Evolutionary conservation across 2,113 vertebrate genomes (phyloP).

Genomic region (Notothenia rossii): DNA sequence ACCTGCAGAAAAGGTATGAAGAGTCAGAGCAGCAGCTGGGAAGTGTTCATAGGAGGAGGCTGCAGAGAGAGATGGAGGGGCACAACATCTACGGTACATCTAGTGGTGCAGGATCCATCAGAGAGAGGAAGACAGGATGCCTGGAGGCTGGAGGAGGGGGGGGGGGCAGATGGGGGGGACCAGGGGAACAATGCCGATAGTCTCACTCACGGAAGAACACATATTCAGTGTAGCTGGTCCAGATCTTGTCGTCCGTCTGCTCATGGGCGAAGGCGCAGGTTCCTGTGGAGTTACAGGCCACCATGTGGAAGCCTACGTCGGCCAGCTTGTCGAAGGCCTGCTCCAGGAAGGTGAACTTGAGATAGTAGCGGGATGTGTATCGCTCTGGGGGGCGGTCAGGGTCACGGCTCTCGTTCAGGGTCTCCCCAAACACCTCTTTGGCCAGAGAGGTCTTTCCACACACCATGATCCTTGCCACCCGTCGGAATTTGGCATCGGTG

Average conservation of each 20-base stretch:
- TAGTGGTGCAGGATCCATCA: slow-evolving; percentile 70
- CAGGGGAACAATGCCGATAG: slow-evolving; percentile 63
- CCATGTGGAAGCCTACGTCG: slow-evolving; percentile 94
- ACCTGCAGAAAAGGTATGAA: slow-evolving; percentile 58
- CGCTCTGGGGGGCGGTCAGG: slow-evolving; percentile 92
- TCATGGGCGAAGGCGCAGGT: slow-evolving; percentile 94
- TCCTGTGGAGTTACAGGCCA: slow-evolving; percentile 94
- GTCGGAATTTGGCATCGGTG: slow-evolving; percentile 93
- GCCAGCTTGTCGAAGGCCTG: slow-evolving; percentile 96
- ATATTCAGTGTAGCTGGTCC: slow-evolving; percentile 99
- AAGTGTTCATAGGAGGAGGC: slow-evolving; percentile 60
- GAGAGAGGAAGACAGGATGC: slow-evolving; percentile 59
- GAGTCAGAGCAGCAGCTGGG: slow-evolving; percentile 59
- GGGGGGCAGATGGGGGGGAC: slow-evolving; percentile 48
- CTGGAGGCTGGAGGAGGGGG: slow-evolving; percentile 49
- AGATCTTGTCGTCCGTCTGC: slow-evolving; percentile 97
- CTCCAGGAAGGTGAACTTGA: slow-evolving; percentile 96
- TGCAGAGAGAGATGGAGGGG: slow-evolving; percentile 63
- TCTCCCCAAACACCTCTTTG: slow-evolving; percentile 96
- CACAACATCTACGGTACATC: slow-evolving; percentile 73
- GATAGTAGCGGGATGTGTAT: slow-evolving; percentile 95
- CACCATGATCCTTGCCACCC: slow-evolving; percentile 95
- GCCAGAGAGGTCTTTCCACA: slow-evolving; percentile 94
- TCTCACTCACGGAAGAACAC: slow-evolving; percentile 98
- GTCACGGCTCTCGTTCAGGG: slow-evolving; percentile 94